Evolutionary conservation across 2,888 invertebrate species (phyloP).

Genomic region (Sisyra terminalis): DNA sequence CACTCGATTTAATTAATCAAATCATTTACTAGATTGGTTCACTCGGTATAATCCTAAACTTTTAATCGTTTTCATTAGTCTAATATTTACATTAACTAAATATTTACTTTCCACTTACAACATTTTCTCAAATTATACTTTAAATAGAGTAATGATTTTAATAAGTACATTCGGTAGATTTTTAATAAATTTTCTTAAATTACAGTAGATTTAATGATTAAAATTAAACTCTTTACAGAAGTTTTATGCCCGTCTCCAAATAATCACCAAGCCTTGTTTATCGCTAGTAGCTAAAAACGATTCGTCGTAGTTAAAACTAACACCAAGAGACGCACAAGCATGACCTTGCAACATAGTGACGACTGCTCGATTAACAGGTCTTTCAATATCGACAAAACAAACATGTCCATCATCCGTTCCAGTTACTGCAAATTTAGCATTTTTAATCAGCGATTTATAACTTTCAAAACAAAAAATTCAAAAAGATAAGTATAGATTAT

Average conservation of each 20-base stretch:
- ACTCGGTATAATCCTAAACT: too few relatives aligned
- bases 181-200: too few relatives aligned
- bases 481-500: neutral
- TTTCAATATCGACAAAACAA: conserved; percentile 61
- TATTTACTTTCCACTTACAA: too few relatives aligned
- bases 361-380: conserved; percentile 33
- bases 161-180: too few relatives aligned
- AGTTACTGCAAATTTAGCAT: conserved; percentile 29
- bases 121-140: too few relatives aligned
- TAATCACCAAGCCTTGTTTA: conserved; percentile 59
- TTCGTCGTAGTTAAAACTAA: conserved; percentile 79
- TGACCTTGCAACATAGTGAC: conserved; percentile 52
- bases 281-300: conserved; percentile 73
- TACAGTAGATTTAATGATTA: too few relatives aligned
- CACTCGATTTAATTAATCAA: too few relatives aligned
- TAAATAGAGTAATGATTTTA: too few relatives aligned
- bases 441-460: neutral
- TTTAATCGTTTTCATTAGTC: too few relatives aligned
- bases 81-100: too few relatives aligned
- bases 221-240: too few relatives aligned
- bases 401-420: conserved; percentile 67
- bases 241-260: conserved; percentile 41
- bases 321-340: conserved; percentile 65
- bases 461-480: neutral
- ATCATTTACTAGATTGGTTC: too few relatives aligned